Conservation (phyloP, 2,797 vertebrate species). For the Galaxias olidus region DNA sequence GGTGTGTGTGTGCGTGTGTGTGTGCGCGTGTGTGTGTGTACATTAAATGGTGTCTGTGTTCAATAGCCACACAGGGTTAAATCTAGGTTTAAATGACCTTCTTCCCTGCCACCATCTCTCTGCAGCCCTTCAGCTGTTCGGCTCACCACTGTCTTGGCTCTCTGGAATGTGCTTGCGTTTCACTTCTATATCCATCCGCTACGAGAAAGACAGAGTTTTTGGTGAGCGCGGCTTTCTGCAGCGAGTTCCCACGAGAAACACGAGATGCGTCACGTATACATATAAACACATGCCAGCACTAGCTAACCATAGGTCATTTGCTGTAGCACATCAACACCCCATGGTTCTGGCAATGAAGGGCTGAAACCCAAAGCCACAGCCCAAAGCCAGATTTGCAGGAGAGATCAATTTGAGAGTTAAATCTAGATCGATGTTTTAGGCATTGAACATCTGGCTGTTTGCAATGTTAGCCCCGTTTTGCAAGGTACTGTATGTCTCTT, state of each 20-base stretch:
- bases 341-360: slow-evolving; percentile 51
- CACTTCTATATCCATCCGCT: slow-evolving; percentile 71
- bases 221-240: slow-evolving; percentile 37
- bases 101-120: slow-evolving; percentile 56
- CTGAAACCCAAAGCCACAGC: slow-evolving; percentile 52
- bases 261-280: slow-evolving; percentile 34
- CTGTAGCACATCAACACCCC: slow-evolving; percentile 54
- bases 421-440: slow-evolving; percentile 62
- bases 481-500: background rate
- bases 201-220: slow-evolving; percentile 50
- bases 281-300: slow-evolving; percentile 41
- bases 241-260: slow-evolving; percentile 68
- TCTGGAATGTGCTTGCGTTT: slow-evolving; percentile 73
- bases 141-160: slow-evolving; percentile 50
- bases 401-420: slow-evolving; percentile 64
- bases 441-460: slow-evolving; percentile 70
- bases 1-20: slow-evolving; percentile 21
- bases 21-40: too few relatives aligned
- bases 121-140: slow-evolving; percentile 66
- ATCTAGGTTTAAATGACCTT: slow-evolving; percentile 43
- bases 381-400: slow-evolving; percentile 58
- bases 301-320: slow-evolving; percentile 53
- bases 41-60: too few relatives aligned
- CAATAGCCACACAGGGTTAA: slow-evolving; percentile 5
- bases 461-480: background rate